phyloP scores from a whole-genome alignment of 2,113 vertebrate genomes.

The Hyla sarda region DNA sequence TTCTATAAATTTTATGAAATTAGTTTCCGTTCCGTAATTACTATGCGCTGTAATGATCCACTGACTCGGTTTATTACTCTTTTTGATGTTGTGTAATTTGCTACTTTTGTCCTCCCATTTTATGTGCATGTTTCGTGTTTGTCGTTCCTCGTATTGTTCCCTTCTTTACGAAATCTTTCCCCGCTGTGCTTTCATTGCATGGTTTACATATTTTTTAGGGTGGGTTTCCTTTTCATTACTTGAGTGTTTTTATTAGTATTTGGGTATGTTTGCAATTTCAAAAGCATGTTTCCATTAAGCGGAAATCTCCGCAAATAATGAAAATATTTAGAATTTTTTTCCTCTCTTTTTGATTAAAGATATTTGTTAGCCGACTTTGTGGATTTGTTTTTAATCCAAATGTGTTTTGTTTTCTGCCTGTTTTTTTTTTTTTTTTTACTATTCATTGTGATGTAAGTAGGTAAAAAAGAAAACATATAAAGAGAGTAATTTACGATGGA shows the following conservation, averaged over 20 bases:
- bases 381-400: conserved; percentile 9
- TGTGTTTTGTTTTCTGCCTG: not conserved
- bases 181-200: conserved; percentile 25
- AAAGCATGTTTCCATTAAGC: conserved; percentile 25
- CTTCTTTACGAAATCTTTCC: not conserved
- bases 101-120: not conserved
- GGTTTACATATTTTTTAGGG: conserved; percentile 30
- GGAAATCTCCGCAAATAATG: conserved; percentile 18
- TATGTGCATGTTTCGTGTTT: conserved; percentile 11
- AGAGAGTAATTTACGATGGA: not conserved
- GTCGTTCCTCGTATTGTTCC: not conserved
- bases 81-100: conserved; percentile 18
- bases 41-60: not conserved
- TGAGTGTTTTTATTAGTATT: conserved; percentile 18
- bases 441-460: conserved; percentile 6
- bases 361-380: conserved; percentile 2
- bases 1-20: not conserved
- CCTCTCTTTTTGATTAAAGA: conserved; percentile 24
- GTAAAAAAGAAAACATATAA: not conserved
- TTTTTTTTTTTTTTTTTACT: not conserved
- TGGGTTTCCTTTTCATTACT: conserved; percentile 27
- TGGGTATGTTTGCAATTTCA: conserved; percentile 6
- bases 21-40: not conserved
- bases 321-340: not conserved
- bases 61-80: not conserved